phyloP scores from a whole-genome alignment of 1,140 invertebrate species.

The Drosophila cardini region DNA sequence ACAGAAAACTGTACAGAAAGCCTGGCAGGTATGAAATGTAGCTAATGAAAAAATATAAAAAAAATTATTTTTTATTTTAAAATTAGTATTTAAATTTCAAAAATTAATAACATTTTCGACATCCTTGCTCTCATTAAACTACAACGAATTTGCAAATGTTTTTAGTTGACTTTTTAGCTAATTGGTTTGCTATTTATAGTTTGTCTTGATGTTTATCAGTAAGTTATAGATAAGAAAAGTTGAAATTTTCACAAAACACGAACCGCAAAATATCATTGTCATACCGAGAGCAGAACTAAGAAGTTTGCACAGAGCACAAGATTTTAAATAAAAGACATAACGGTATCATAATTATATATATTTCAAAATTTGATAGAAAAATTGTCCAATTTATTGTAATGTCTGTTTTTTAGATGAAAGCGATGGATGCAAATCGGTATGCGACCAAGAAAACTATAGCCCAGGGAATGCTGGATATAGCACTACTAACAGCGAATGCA shows the following conservation, averaged over 20 bases:
- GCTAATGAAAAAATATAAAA: background rate
- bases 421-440: slow-evolving; percentile 92
- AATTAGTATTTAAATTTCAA: background rate
- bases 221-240: slow-evolving; percentile 28
- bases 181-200: slow-evolving; percentile 27
- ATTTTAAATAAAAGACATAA: slow-evolving; percentile 5
- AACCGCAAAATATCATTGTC: background rate
- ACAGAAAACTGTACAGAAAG: slow-evolving; percentile 17
- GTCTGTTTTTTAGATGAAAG: slow-evolving; percentile 86
- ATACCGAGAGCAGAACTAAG: background rate
- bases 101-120: background rate
- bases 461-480: slow-evolving; percentile 92
- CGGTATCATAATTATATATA: background rate
- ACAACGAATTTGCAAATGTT: background rate
- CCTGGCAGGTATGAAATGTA: slow-evolving; percentile 25
- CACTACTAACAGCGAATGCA: slow-evolving; percentile 92
- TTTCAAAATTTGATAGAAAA: background rate
- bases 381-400: background rate
- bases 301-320: background rate
- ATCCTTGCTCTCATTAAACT: slow-evolving; percentile 33
- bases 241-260: background rate
- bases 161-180: slow-evolving; percentile 21
- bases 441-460: slow-evolving; percentile 95
- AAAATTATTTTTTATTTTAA: background rate
- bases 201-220: slow-evolving; percentile 18